A percentile compares a stretch with the other conserved stretches of the same genome.
Evolutionary conservation across 2,113 vertebrate genomes (phyloP).

Genomic region (Cryptomyrus ogoouensis): DNA sequence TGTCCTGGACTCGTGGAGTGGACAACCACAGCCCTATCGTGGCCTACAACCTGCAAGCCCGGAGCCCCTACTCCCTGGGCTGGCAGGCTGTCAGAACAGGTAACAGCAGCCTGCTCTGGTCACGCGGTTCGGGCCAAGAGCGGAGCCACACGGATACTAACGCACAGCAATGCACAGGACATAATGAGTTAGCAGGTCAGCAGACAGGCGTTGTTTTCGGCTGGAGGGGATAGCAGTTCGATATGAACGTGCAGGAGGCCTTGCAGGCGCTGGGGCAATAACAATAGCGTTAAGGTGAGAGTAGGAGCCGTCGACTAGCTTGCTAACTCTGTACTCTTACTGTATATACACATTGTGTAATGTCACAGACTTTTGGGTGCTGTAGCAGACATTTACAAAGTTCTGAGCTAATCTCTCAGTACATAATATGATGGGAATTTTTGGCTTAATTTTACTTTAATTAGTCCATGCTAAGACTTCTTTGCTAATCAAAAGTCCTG

Average conservation of each 20-base stretch:
- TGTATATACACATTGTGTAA: not conserved
- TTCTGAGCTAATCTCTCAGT: not conserved
- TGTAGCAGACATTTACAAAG: not conserved
- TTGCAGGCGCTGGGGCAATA: not conserved
- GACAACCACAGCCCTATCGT: constrained; percentile 94
- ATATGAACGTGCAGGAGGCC: not conserved
- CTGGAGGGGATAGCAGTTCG: not conserved
- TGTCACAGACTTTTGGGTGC: not conserved
- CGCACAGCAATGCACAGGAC: not conserved
- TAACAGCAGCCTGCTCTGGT: constrained; percentile 47
- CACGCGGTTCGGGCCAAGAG: not conserved
- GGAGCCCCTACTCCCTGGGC: constrained; percentile 92
- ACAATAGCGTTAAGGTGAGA: not conserved
- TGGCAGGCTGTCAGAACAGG: constrained; percentile 94
- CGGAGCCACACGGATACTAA: not conserved
- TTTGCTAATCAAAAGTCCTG: constrained; percentile 29
- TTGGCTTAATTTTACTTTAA: not conserved
- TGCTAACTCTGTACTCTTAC: not conserved
- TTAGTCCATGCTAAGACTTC: constrained; percentile 24
- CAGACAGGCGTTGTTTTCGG: not conserved
- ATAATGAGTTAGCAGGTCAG: not conserved
- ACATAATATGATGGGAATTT: not conserved
- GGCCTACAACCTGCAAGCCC: constrained; percentile 87
- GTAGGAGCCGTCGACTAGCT: not conserved
- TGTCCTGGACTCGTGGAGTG: constrained; percentile 85